Evolutionary conservation across 2,888 invertebrate genomes (phyloP), one percentile per base, ranked within the genome.

Genomic region (Smittia sp.): DNA sequence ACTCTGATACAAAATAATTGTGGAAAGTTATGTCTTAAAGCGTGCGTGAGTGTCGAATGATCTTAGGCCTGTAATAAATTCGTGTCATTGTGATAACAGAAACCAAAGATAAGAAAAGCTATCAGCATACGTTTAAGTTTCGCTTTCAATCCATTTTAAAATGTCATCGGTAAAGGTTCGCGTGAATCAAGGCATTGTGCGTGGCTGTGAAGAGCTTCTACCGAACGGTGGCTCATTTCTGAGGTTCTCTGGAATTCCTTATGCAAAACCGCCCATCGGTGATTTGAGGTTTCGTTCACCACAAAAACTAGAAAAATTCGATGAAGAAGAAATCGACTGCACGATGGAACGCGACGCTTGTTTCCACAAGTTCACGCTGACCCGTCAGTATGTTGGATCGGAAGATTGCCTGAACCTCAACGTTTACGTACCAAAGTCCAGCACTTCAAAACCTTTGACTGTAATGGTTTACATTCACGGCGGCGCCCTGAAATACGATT

Each of bases 161-260:
- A 58, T 58, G 58, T 18, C 58, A 4, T 18, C 20, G 9, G 22
- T 62, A 22, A 62, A 58, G 62, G 25, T 72, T 18, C 27, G 24
- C 38, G 80, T 83, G 7, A 80, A 79, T 58, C 83, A 85, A 73
- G 87, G 87, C 1, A 82, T 83, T 77, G 78, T 87, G 62, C 80
- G 81, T 75, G 87, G 87, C 0, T 79, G 79, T 70, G 76, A 81
- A 73, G 77, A 79, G 9, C 79, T 78, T 66, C 81, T 83, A 52
- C 77, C 79, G 0, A 83, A 81, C 76, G 81, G 83, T 4, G 77
- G 80, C 63, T 74, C 80, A 38, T 86, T 83, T 77, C 82, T 80
- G 75, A 80, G 81, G 22, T 87, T 85, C 76, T 83, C 84, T 75
- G 85, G 86, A 1, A 84, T 87, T 65, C 87, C 87, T 0, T 87